phyloP scores from a whole-genome alignment of 2,797 vertebrate species.

The Luscinia megarhynchos region DNA sequence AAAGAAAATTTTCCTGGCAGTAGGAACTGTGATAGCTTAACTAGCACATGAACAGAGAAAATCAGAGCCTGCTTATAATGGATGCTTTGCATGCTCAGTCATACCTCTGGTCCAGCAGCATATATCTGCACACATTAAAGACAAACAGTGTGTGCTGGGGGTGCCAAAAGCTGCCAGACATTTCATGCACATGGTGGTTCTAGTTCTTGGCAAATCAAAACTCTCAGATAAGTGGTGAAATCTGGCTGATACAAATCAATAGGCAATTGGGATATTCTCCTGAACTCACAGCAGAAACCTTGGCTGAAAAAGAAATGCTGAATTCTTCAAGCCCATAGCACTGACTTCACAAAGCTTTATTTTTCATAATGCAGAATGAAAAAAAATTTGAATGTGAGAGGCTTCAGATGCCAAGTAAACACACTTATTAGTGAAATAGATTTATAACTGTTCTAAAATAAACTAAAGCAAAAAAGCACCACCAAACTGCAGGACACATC shows the following conservation, averaged over 20 bases:
- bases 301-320: neutral
- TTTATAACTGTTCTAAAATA: neutral
- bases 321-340: neutral
- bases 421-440: neutral
- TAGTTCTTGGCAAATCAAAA: neutral
- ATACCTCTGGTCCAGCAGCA: neutral
- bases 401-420: neutral
- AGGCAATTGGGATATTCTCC: neutral
- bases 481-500: neutral
- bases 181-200: neutral
- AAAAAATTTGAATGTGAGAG: neutral
- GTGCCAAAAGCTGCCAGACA: neutral
- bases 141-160: neutral
- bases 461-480: neutral
- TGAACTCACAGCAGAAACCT: neutral
- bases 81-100: neutral
- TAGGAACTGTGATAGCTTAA: neutral
- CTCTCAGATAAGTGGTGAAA: neutral
- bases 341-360: neutral
- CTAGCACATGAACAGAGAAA: neutral
- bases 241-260: neutral
- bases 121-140: conserved; percentile 35
- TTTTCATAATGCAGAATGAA: neutral
- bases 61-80: conserved; percentile 40
- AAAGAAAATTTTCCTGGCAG: neutral